These are phyloP conservation scores for Syrmaticus mikado DNA, from an alignment of 2,113 vertebrate genomes.

Conservation along the genomic window DNA sequence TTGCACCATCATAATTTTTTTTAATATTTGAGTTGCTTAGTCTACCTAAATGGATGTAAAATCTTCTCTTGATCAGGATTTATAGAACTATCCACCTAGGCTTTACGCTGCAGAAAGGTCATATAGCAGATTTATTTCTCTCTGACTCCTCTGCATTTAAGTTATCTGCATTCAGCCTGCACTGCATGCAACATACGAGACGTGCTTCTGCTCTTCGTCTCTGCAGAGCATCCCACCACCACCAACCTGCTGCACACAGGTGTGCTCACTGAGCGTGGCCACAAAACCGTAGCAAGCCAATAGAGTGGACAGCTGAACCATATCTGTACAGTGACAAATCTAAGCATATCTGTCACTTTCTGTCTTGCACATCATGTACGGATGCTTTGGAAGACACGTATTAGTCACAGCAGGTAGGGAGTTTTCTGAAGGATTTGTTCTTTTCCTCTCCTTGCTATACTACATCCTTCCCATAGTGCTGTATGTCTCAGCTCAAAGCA, in stretches of 20 bases:
- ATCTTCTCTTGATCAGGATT: background rate
- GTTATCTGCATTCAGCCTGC: background rate
- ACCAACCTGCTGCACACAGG: background rate
- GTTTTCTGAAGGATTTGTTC: background rate
- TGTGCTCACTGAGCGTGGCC: background rate
- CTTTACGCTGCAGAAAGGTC: background rate
- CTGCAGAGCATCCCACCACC: background rate
- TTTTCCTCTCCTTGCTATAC: background rate
- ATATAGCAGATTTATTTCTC: background rate
- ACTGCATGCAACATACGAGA: background rate
- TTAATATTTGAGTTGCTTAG: background rate
- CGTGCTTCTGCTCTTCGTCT: background rate
- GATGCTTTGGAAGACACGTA: background rate
- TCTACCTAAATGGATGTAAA: background rate
- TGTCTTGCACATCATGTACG: accelerated
- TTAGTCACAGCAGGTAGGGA: background rate
- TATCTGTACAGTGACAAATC: background rate
- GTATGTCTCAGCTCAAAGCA: accelerated
- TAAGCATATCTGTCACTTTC: accelerated
- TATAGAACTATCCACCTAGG: background rate
- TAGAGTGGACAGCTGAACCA: background rate
- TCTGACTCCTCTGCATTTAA: accelerated
- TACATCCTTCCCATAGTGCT: background rate
- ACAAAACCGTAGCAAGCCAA: background rate
- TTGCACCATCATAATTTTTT: background rate